Base-by-base conservation (phyloP, 2,113 vertebrate genomes). In the Platichthys flesus region DNA sequence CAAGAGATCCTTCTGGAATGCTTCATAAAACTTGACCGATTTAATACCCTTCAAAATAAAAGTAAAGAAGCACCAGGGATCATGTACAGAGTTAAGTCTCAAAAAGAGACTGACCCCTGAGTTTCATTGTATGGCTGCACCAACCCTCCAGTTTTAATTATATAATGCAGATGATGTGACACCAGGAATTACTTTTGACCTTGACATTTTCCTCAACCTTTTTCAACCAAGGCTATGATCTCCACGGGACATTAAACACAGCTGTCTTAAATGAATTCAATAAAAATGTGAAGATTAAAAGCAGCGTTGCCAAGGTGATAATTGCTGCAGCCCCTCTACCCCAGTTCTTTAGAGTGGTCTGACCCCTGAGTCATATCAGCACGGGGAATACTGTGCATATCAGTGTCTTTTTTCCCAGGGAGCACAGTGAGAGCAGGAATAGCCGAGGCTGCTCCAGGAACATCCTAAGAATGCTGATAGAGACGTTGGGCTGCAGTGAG, bases 31-130 rank as follows among this genome's bases (percentile, higher is more conserved):
- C 64, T 66, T 64, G 67, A 81, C 47, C 78, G 82, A 82, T 86
- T 83, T 89, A 83, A 83, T 84, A 55, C 45, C 51, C 79, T 76
- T 52, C 58, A 55, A 76, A 87, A 90, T 83, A 76, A 80, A 87
- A 86, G 64, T 64, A 67, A 86, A 79, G 60, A 80, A 75, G 49
- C 64, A 28, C 58, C 67, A 76, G 71, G 65, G 79, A 80, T 84
- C 15, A 59, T 76, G 56, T 3, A 21, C 51, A 68, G 65, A 77
- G 74, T 79, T 71, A 60, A 67, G 63, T 59, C 31, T 79, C 23
- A 40, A 31, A 78, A 81, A 78, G 4, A 51, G 69, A 49, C 31
- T 76, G 71, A 81, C 77, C 74, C 66, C 40, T 0, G 54, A 55
- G 61, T 80, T 54, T 23, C n/a, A 67, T 74, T 82, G 76, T 57